A percentile compares a stretch with the other conserved stretches of the same genome.
phyloP scores from a whole-genome alignment of 2,888 invertebrate genomes.

The Stenodema calcarata region DNA sequence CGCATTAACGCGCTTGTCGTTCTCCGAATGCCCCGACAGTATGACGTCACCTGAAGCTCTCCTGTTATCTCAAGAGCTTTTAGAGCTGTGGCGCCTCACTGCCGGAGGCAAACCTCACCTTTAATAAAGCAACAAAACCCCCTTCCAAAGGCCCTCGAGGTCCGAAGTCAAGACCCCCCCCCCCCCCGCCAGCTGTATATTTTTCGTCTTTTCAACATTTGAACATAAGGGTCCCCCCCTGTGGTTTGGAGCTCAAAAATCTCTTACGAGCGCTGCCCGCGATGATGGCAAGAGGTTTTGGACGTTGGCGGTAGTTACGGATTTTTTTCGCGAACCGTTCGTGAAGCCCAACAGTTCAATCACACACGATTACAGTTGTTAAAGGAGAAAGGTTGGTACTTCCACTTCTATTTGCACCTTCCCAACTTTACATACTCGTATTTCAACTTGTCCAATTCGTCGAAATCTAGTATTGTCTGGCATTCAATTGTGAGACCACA shows the following conservation, averaged over 20 bases:
- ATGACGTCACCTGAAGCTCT: slow-evolving; percentile 20
- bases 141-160: background rate
- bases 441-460: too few species aligned
- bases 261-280: background rate
- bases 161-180: background rate
- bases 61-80: slow-evolving; percentile 29
- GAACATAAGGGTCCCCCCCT: background rate
- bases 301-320: background rate
- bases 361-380: too few species aligned
- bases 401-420: too few species aligned
- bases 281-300: background rate
- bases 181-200: background rate
- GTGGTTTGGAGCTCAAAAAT: background rate
- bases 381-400: too few species aligned
- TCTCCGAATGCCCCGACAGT: slow-evolving; percentile 14
- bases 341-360: too few species aligned
- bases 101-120: background rate
- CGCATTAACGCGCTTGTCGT: slow-evolving; percentile 30
- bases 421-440: too few species aligned
- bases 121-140: slow-evolving; percentile 1
- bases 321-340: background rate
- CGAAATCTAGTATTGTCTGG: too few species aligned
- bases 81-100: slow-evolving; percentile 22
- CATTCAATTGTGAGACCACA: too few species aligned
- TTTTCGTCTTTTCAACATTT: background rate